Base-by-base conservation (phyloP, 2,797 vertebrate species). In the Enteromius fasciolatus region DNA sequence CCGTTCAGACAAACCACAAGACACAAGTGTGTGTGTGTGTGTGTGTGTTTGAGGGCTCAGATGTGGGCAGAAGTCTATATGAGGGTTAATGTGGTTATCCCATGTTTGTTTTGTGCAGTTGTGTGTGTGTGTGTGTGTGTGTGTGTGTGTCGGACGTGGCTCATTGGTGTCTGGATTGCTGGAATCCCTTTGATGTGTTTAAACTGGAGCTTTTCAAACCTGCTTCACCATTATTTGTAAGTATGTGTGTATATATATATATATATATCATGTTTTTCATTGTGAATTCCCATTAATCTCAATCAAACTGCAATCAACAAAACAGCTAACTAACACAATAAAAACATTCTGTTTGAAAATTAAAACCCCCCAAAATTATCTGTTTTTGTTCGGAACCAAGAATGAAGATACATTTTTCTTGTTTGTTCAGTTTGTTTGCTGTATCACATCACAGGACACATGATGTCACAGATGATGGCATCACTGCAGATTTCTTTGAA, bases 161-260 rank as follows among this genome's bases (percentile, higher is more conserved):
- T 81, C 77, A 76, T 33, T 78, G 66, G 79, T 48, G 80, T 87
- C 85, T 85, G 59, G 25, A 61, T 25, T 67, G 23, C 59, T 87
- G 86, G 89, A 89, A 87, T 88, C 81, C 73, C 81, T 90, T 90
- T 90, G 87, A 90, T 86, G 75, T 88, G 81, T 80, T 81, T 72
- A 83, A 87, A 81, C 81, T 48, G 39, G 28, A 41, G 9, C 17
- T 76, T 66, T 76, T 77, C 23, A 75, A 75, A 81, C 73, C n/a
- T 9, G 8, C 39, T 76, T 41, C 4, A 75, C 1, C n/a, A 36
- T 63, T 11, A 11, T 23, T 12, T 9, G 10, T 14, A 23, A 12
- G 14, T 3, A 23, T 12, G 12, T 2, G 9, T 67, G 7, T 31
- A 6, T 28, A 6, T 28, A 3, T 25, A 5, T 28, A 28, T 12